Conservation (phyloP, 2,113 vertebrate genomes). For the Syrmaticus mikado region DNA sequence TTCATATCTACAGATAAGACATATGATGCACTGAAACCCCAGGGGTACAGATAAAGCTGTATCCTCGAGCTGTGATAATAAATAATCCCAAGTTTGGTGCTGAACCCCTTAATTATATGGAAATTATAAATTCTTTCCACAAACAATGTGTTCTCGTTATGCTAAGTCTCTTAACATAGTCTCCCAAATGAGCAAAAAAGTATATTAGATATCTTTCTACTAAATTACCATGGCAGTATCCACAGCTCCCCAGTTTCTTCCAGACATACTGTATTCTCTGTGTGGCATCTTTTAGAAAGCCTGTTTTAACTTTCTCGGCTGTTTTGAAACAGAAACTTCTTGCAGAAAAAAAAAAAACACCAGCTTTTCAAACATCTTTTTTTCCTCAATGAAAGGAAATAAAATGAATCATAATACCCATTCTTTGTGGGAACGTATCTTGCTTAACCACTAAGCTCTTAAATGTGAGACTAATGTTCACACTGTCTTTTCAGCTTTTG, state of each 20-base stretch:
- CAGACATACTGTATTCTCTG: not conserved
- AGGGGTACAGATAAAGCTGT: not conserved
- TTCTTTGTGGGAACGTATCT: not conserved
- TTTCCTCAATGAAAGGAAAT: not conserved
- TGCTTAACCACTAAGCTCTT: not conserved
- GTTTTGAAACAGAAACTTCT: not conserved
- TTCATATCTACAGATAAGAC: conserved; percentile 13
- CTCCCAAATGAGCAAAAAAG: not conserved
- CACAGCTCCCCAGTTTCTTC: not conserved
- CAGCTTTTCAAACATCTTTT: not conserved
- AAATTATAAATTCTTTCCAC: not conserved
- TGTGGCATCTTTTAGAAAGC: not conserved
- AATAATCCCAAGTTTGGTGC: not conserved
- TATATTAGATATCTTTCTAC: not conserved
- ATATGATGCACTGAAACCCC: conserved; percentile 12
- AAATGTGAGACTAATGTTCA: not conserved
- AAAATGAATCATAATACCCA: not conserved
- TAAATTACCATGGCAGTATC: not conserved
- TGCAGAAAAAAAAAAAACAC: rapidly evolving
- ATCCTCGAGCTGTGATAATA: not conserved
- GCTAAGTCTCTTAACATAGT: not conserved
- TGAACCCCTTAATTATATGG: not conserved
- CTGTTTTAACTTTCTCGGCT: not conserved
- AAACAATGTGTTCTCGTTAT: not conserved
- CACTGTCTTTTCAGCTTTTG: not conserved